Conservation (phyloP, 2,797 vertebrate genomes). For the Morus bassanus region DNA sequence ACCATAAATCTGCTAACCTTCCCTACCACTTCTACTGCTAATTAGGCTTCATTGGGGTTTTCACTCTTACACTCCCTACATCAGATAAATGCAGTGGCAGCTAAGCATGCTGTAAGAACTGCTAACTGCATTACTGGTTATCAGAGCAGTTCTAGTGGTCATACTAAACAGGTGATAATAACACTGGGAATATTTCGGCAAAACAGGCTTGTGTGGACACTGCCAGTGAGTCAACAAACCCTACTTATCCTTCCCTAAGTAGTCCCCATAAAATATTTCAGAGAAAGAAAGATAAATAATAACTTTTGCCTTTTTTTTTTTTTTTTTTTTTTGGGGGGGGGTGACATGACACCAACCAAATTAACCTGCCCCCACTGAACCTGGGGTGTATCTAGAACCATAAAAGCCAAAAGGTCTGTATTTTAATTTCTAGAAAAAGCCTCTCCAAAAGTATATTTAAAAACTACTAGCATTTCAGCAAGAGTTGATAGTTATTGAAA, state of each 20-base stretch:
- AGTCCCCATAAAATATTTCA: background rate
- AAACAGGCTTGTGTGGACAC: background rate
- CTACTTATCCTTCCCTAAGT: background rate
- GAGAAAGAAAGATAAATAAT: background rate
- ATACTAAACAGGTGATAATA: background rate
- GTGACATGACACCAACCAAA: background rate
- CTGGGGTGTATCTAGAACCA: background rate
- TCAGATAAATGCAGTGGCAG: background rate
- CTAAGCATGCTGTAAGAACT: background rate
- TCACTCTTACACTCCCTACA: fast-evolving
- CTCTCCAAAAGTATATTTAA: background rate
- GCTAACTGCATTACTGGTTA: background rate
- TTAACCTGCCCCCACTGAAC: background rate
- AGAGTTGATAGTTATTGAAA: background rate
- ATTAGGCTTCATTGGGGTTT: background rate
- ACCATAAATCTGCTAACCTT: background rate
- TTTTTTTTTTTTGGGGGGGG: no score
- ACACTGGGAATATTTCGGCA: background rate
- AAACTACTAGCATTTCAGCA: background rate
- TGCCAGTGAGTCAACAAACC: background rate
- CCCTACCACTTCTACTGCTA: background rate
- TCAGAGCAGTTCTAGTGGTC: background rate
- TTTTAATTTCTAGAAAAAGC: background rate
- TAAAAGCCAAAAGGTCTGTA: background rate
- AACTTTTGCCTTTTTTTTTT: background rate